These are phyloP conservation scores for Acanthaster planci DNA, from an alignment of 35 echinoderm and acorn worm species.

Conservation along the genomic window DNA sequence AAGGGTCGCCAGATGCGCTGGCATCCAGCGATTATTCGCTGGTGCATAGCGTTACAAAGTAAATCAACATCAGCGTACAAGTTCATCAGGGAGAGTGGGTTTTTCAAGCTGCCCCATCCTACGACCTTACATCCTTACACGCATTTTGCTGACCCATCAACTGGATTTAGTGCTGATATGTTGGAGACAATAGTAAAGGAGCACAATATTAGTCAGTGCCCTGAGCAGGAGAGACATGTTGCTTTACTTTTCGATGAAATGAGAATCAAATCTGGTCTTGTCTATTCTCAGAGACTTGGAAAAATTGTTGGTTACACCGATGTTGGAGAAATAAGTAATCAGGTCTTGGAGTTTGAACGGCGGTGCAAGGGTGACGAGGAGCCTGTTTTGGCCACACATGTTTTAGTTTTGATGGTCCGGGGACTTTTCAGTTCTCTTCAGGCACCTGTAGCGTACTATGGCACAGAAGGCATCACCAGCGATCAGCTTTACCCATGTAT, in stretches of 20 bases:
- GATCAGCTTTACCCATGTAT: constrained; percentile 16
- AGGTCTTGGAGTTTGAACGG: constrained; percentile 11
- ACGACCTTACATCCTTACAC: constrained; percentile 7
- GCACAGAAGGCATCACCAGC: not conserved
- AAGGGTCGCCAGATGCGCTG: constrained; percentile 1
- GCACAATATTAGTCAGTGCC: not conserved
- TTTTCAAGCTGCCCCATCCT: constrained; percentile 25
- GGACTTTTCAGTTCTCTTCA: constrained; percentile 20
- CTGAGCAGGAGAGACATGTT: not conserved
- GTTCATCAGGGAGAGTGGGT: not conserved
- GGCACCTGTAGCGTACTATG: constrained; percentile 33
- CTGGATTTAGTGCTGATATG: constrained; percentile 14
- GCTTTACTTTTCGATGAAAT: not conserved
- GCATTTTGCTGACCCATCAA: constrained; percentile 18
- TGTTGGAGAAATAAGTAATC: constrained; percentile 46
- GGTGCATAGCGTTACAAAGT: constrained; percentile 31
- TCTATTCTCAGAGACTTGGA: no score
- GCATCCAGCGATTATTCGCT: constrained; percentile 37
- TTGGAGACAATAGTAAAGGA: constrained; percentile 20
- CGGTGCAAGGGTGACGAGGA: not conserved
- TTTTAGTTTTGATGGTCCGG: constrained; percentile 51
- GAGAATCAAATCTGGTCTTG: not conserved
- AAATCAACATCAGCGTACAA: constrained; percentile 20
- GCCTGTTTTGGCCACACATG: constrained; percentile 19
- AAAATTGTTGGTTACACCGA: constrained; percentile 61